Evolutionary conservation across 2,113 vertebrate genomes (phyloP).

Genomic region (Prinia subflava): DNA sequence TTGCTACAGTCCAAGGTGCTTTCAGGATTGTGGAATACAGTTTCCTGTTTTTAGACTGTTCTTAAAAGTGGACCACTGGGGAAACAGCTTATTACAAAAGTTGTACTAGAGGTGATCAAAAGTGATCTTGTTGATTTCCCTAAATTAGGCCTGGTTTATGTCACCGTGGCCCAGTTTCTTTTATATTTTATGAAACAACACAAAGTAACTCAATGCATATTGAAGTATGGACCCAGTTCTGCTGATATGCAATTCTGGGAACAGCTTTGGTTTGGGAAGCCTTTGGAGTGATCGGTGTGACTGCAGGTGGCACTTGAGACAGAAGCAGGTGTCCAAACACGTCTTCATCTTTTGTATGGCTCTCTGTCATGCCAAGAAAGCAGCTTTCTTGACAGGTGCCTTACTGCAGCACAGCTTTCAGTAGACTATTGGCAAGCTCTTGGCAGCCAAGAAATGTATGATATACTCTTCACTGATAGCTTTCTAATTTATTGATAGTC

Average conservation of each 20-base stretch:
- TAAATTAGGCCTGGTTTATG: background rate
- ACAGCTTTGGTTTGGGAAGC: background rate
- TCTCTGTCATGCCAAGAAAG: background rate
- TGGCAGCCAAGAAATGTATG: background rate
- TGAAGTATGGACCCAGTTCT: background rate
- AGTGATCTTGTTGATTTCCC: background rate
- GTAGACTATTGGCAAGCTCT: background rate
- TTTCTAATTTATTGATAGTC: background rate
- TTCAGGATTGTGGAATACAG: background rate
- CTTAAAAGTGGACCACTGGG: background rate
- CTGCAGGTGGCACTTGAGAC: background rate
- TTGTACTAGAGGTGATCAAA: background rate
- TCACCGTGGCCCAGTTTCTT: background rate
- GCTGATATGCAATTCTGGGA: background rate
- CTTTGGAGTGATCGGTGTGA: background rate
- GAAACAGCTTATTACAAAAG: background rate
- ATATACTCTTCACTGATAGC: background rate
- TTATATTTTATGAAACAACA: background rate
- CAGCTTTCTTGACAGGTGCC: background rate
- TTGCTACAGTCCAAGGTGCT: conserved; percentile 11
- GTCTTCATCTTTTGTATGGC: background rate
- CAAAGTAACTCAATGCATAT: background rate
- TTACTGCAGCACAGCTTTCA: background rate
- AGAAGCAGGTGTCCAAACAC: background rate
- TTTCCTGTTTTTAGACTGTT: conserved; percentile 33